phyloP scores from a whole-genome alignment of 1,140 invertebrate genomes.

The Chlorops oryzae region DNA sequence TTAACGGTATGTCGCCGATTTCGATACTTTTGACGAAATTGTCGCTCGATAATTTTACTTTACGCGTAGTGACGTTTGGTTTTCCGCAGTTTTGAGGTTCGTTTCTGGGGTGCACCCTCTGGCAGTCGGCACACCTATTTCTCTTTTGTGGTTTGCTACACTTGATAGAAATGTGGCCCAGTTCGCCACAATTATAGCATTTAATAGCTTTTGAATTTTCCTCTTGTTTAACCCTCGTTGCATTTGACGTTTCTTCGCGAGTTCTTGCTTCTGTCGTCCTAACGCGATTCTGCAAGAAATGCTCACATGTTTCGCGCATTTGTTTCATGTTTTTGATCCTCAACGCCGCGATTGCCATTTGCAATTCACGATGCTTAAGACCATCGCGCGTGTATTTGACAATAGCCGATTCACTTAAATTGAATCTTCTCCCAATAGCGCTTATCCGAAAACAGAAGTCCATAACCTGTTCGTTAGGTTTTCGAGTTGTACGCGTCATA shows the following conservation, averaged over 20 bases:
- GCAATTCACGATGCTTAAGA: constrained; percentile 4
- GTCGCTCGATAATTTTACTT: not conserved
- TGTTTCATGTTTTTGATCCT: not conserved
- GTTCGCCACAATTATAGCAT: constrained; percentile 11
- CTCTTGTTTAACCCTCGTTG: not conserved
- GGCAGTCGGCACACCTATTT: constrained; percentile 4
- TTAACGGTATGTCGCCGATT: not conserved
- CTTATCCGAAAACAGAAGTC: constrained; percentile 8
- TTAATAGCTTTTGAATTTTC: not conserved
- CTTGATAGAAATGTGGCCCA: constrained; percentile 7
- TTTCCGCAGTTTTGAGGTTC: constrained; percentile 11
- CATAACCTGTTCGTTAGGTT: not conserved
- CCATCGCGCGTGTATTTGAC: constrained; percentile 9
- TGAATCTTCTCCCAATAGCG: not conserved
- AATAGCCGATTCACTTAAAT: constrained; percentile 2
- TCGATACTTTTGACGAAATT: not conserved
- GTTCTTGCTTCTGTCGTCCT: not conserved
- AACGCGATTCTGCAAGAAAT: constrained; percentile 6
- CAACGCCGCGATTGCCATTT: not conserved
- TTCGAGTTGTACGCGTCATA: not conserved
- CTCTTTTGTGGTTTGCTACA: constrained; percentile 7
- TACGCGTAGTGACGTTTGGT: not conserved
- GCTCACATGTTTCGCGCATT: constrained; percentile 10
- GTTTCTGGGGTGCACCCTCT: constrained; percentile 3
- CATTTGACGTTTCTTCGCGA: not conserved